Evolutionary conservation across 2,888 invertebrate genomes (phyloP), one percentile per base, ranked within the genome.

Genomic region (Drosophila prolongata): DNA sequence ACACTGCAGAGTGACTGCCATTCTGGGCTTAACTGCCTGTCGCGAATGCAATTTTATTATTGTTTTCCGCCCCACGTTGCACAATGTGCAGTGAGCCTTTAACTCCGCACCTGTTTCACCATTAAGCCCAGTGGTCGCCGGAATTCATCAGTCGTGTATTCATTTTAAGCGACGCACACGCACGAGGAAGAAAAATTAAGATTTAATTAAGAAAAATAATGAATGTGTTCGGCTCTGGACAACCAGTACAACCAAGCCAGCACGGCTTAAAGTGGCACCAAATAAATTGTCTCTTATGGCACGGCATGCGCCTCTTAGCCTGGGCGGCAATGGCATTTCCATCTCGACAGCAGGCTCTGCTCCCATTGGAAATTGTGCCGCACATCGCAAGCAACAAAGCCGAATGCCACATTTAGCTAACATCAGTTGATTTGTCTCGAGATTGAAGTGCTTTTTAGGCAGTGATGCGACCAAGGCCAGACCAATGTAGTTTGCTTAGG

Each of bases 191-290:
- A 72, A 69, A 75, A 74, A 71, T 76, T 53, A 76, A 83, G 89
- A 86, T 83, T 83, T 86, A 83, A 83, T 83, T 83, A 88, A 80
- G 76, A 76, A 80, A 86, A 80, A 83, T 85, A 87, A 82, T 86
- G 80, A 86, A 88, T 83, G 87, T 57, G 46, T 58, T n/a, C 54
- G 34, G 50, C 82, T 42, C 34, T 30, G 24, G 57, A 46, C 58
- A 10, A 10, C 42, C 38, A 52, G 19, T 19, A 19, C n/a, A 58
- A 9, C 9, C 3, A 13, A 6, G 27, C 24, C 52, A 27, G 42
- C 35, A 34, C 47, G 47, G 42, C 46, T 43, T 42, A 68, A 59
- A 55, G 65, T 43, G 46, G 37, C 50, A 46, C 62, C 52, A 75
- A 60, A 82, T 75, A 85, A 87, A 85, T 85, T 82, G 75, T 66